These are phyloP conservation scores for Belonocnema kinseyi DNA, from an alignment of 1,140 invertebrate genomes.

Conservation along the genomic window DNA sequence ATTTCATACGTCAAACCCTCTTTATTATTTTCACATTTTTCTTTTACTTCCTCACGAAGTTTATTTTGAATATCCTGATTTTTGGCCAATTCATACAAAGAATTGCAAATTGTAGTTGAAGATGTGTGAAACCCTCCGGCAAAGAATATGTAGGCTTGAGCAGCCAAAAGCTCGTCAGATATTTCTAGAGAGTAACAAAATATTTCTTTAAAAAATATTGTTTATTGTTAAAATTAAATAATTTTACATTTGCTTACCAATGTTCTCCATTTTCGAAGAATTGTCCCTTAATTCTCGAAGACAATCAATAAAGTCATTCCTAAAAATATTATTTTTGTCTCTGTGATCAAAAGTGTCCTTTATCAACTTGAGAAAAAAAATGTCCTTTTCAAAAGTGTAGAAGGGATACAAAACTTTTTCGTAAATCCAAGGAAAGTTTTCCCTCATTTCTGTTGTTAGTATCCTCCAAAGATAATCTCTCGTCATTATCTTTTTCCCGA, in stretches of 20 bases:
- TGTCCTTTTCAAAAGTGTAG: slow-evolving; percentile 57
- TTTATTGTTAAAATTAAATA: no score
- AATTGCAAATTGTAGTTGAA: slow-evolving; percentile 49
- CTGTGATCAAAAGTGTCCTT: slow-evolving; percentile 72
- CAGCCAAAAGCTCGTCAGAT: slow-evolving; percentile 46
- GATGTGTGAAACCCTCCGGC: slow-evolving; percentile 58
- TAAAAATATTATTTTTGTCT: slow-evolving; percentile 65
- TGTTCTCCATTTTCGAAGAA: neutral
- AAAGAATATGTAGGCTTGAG: slow-evolving; percentile 57
- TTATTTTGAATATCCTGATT: slow-evolving; percentile 49
- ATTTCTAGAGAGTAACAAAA: slow-evolving; percentile 46
- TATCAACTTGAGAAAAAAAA: slow-evolving; percentile 72
- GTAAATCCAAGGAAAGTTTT: slow-evolving; percentile 40
- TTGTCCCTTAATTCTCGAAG: slow-evolving; percentile 64
- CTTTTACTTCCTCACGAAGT: slow-evolving; percentile 72
- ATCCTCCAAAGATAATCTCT: slow-evolving; percentile 29
- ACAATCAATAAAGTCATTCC: slow-evolving; percentile 77
- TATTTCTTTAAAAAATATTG: neutral
- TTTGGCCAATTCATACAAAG: slow-evolving; percentile 54
- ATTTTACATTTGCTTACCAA: no score
- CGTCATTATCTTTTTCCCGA: slow-evolving; percentile 61
- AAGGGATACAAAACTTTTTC: slow-evolving; percentile 38
- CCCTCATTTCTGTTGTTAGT: slow-evolving; percentile 37
- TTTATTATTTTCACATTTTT: slow-evolving; percentile 50
- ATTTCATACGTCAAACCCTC: slow-evolving; percentile 58